These are phyloP conservation scores for Brachystomella parvula DNA, from an alignment of 1,140 invertebrate species.

Conservation along the genomic window DNA sequence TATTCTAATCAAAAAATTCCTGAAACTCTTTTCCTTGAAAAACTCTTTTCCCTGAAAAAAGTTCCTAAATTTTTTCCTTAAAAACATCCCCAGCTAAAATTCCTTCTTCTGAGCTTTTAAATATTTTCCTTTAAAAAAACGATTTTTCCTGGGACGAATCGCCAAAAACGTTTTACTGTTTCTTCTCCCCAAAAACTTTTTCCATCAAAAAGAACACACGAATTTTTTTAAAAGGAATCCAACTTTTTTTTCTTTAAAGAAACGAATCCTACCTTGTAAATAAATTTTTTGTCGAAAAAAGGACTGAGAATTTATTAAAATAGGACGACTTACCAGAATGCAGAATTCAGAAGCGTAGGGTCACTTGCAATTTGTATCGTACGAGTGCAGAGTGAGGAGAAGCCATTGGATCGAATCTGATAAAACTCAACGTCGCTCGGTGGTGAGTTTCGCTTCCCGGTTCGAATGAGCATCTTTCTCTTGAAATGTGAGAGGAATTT, in stretches of 20 bases:
- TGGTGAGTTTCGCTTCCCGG: constrained; percentile 62
- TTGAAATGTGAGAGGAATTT: constrained; percentile 99
- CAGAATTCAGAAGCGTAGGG: constrained; percentile 67
- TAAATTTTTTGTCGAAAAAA: constrained; percentile 13
- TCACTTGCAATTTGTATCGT: constrained; percentile 83
- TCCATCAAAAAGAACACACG: too few species aligned
- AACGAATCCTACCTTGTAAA: background rate
- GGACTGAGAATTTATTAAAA: background rate
- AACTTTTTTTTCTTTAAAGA: background rate
- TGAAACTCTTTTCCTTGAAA: too few species aligned
- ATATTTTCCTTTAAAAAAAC: too few species aligned
- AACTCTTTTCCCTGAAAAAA: too few species aligned
- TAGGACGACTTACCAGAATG: constrained; percentile 71
- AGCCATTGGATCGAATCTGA: constrained; percentile 91
- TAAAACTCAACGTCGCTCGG: constrained; percentile 75
- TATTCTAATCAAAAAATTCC: too few species aligned
- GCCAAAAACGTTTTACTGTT: too few species aligned
- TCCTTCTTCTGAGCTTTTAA: too few species aligned
- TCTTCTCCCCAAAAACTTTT: too few species aligned
- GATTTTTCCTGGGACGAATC: too few species aligned
- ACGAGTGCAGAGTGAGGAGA: constrained; percentile 77
- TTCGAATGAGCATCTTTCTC: constrained; percentile 85
- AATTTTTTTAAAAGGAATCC: constrained; percentile 5
- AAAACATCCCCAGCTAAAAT: too few species aligned
- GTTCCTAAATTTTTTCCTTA: too few species aligned